Base-by-base conservation (phyloP, 2,797 vertebrate genomes). In the Chaenodraco wilsoni region DNA sequence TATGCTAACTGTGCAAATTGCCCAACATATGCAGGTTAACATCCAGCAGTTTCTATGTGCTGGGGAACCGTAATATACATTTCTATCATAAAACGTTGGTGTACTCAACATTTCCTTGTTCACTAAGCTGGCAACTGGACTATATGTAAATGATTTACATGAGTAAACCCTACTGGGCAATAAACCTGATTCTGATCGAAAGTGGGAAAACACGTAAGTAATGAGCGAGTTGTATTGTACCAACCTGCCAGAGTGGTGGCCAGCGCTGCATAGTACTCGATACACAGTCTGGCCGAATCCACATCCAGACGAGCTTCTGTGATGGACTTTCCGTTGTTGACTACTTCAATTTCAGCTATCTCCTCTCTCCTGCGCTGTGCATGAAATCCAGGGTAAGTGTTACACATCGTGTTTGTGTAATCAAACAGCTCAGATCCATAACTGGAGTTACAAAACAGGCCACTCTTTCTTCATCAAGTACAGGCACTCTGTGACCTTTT, bases 241-340 rank as follows among this genome's bases (percentile, higher is more conserved):
- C 46, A 67, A 95, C 94, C 98, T 76, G 96, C 95, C 69, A 99
- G 87, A 61, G 95, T 95, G 15, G 90, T 93, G 45, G 97, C 96
- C 84, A 97, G 76, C 7, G 96, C 97, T 4, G 97, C 97, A 0
- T 95, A 99, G 87, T 97, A 99, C 83, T 99, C 96, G 66, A 98
- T 90, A 85, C 94, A 96, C 79, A 97, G 93, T 94, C 97, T 96
- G 44, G 94, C 96, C 52, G 94, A 87, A 65, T 98, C 97, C 0
- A 99, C 91, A 57, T 99, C 98, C 87, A 95, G 79, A 59, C 93
- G 93, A 44, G 98, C 96, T 87, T 99, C 98, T 3, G 95, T 95
- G 87, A 99, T 94, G 52, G 97, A 97, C 85, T 99, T 99, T 45
- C 98, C 98, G 0, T 98, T 99, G 89, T 98, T 97, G 88, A 97